Evolutionary conservation across 1,140 invertebrate genomes (phyloP), one percentile per base, ranked within the genome.

Genomic region (Lanistes nyassanus): DNA sequence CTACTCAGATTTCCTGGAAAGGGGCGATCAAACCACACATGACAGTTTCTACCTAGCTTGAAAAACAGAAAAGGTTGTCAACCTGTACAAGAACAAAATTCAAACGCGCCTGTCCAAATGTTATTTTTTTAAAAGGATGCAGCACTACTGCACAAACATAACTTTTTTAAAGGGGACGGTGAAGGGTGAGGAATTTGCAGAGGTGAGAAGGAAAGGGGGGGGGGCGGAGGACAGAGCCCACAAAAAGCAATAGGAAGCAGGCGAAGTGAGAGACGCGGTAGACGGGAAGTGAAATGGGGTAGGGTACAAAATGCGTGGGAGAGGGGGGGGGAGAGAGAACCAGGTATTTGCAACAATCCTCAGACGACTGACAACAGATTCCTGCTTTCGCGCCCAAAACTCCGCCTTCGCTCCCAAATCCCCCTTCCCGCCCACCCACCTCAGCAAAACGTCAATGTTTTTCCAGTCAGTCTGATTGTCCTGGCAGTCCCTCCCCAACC

Each of bases 221-320:
- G 68, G 51, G 37, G 51, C 4, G 47, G 31, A 34, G 26, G 5
- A n/a, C 6, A 36, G 31, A 56, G 47, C 51, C 3, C 4, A 55
- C 26, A 56, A 34, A 51, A n/a, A 4, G 23, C 19, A 26, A 70
- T 0, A 34, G 31, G 23, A 34, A 55, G 29, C 31, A 47, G 23
- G 68, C 26, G 42, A 42, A 47, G 51, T 21, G 29, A 42, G 53
- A 11, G 51, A 26, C 51, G 42, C 39, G 42, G 19, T 23, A 29
- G 19, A 70, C 21, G 29, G 39, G 51, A 42, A 51, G 47, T 16
- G 68, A 70, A 16, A 51, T 36, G 19, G 68, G 29, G 68, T 26
- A 42, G 29, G 47, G 21, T 0, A 26, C 19, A 55, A 74, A 36
- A 69, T 75, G 64, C 58, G 29, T 72, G 55, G 76, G 51, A 53